Conservation (phyloP, 2,888 invertebrate genomes). For the Kuschelorhynchus macadamiae region DNA sequence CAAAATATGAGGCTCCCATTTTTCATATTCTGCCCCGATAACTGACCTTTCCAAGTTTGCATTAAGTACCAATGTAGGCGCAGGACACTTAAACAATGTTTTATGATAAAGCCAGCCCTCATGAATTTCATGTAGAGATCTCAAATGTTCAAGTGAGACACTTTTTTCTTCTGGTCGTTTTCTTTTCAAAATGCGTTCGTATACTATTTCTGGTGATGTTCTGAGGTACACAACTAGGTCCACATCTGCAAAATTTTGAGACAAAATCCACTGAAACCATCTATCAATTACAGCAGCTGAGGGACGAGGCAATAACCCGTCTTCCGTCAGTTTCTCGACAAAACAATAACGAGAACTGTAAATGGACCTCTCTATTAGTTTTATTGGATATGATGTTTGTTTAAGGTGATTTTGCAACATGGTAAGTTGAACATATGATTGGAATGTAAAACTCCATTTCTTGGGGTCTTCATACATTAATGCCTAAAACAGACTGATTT, state of each 20-base stretch:
- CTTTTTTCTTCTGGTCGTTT: conserved; percentile 81
- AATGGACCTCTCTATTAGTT: conserved; percentile 78
- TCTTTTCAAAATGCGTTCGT: conserved; percentile 78
- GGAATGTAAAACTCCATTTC: conserved; percentile 84
- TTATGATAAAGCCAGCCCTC: conserved; percentile 79
- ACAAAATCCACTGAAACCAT: conserved; percentile 83
- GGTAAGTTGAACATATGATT: conserved; percentile 87
- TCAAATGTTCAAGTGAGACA: conserved; percentile 80
- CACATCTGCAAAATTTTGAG: conserved; percentile 75
- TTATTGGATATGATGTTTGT: conserved; percentile 69
- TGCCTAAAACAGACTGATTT: conserved; percentile 45
- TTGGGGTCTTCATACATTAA: conserved; percentile 81
- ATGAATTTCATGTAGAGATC: conserved; percentile 78
- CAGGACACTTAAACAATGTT: conserved; percentile 74
- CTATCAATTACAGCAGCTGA: conserved; percentile 80
- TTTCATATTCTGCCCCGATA: conserved; percentile 65
- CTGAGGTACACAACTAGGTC: conserved; percentile 86
- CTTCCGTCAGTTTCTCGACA: conserved; percentile 79
- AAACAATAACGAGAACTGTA: conserved; percentile 76
- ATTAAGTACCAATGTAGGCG: conserved; percentile 72
- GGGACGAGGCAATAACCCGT: conserved; percentile 75
- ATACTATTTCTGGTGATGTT: conserved; percentile 81
- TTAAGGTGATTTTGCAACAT: conserved; percentile 82
- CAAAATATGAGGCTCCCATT: conserved; percentile 62
- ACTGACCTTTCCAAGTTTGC: conserved; percentile 64